Base-by-base conservation (phyloP, 2,888 invertebrate genomes). In the Athalia cordata region DNA sequence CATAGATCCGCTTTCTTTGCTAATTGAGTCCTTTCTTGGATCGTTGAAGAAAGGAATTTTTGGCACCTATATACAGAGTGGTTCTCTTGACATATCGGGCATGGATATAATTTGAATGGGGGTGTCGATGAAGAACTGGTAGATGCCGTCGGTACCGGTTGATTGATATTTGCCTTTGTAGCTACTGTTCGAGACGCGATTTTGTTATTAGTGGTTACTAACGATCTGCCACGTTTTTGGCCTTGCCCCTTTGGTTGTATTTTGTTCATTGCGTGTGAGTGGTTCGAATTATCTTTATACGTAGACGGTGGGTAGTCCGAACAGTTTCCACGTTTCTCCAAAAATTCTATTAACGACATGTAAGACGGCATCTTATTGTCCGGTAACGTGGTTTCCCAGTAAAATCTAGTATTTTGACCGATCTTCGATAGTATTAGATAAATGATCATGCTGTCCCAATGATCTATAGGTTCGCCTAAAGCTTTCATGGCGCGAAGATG, bases 11-110 rank as follows among this genome's bases (percentile, higher is more conserved):
- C 66, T 5, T 47, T 49, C 57, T 78, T 80, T n/a, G 67, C 78
- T 77, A 77, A 70, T 9, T 76, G 66, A 50, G 78, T 67, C 7
- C 81, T 62, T 9, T 74, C 49, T 57, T 64, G 15, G n/a, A 67
- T 61, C 8, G 77, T 6, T 13, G 77, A 57, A 52, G 78, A 57
- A 52, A 64, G 50, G 15, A 81, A 81, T 50, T 55, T 79, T 7
- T 78, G 43, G 45, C 84, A 84, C 4, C 62, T 59, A 50, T 79
- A 81, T 3, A 83, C 45, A 4, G 68, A 57, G 80, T 84, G 83
- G 7, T 52, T 7, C 3, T 77, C 77, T 13, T 80, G 79, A 45
- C 82, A 84, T 11, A 76, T 49, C 2, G 68, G 11, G 77, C 82
- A 83, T 11, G 66, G 50, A 29, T 66, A 70, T 8, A 43, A 50